Evolutionary conservation across 2,797 vertebrate species (phyloP), one percentile per base, ranked within the genome.

Genomic region (Etheostoma perlongum): DNA sequence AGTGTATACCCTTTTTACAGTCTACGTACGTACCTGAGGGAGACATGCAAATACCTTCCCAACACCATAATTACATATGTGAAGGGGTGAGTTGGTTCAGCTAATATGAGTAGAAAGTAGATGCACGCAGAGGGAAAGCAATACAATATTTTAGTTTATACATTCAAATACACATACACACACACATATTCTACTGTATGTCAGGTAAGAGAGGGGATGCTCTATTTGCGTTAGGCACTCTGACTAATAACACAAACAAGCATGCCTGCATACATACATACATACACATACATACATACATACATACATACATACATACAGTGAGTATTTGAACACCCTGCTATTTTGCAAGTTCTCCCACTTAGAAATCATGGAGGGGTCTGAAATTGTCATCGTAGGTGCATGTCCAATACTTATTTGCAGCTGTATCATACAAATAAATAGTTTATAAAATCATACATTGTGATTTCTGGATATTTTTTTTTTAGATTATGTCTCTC

Each of bases 11-110:
- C 3, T 40, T 40, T 40, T 36, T 36, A 36, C 9, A 36, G 36
- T 36, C 9, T 36, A 36, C 14, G 42, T 44, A 44, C 42, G 5
- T 44, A 81, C 72, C 62, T 75, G 67, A 48, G 58, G 40, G 60
- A 42, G n/a, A 69, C 15, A 53, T 44, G 47, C 46, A n/a, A 18
- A 72, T 60, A 60, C 16, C 6, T 57, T 49, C 3, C 63, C 15
- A 15, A 57, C 33, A 30, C 18, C 23, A 49, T 60, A 49, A 74
- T 63, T 59, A 64, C 13, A 64, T 8, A 10, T 2, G 4, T 40
- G 69, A 13, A 48, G 44, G 36, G 52, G 46, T 57, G 74, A 72
- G 44, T 5, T 44, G 44, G 67, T 57, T 73, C 52, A 59, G 64
- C 40, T 6, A 48, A 25, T 47, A 54, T 6, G 25, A 59, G 52